These are phyloP conservation scores for Standfussiana lucernea DNA, from an alignment of 2,888 invertebrate species.

Conservation along the genomic window DNA sequence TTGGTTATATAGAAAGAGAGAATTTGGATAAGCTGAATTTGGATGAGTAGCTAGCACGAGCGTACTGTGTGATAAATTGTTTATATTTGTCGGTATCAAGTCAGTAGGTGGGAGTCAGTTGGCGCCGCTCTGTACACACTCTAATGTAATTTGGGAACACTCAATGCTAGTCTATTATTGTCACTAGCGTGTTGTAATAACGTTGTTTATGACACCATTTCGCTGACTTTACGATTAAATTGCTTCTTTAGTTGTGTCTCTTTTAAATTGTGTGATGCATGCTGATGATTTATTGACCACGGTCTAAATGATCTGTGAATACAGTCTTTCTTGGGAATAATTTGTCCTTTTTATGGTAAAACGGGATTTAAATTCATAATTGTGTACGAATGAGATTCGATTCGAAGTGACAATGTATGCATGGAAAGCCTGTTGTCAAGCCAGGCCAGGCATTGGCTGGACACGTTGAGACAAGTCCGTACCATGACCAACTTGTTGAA, in stretches of 20 bases:
- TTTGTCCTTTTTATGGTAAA: constrained; percentile 16
- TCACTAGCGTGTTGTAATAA: constrained; percentile 71
- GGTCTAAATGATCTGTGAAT: constrained; percentile 16
- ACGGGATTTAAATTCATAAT: constrained; percentile 7
- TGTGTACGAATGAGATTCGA: background rate
- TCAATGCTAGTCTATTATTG: constrained; percentile 80
- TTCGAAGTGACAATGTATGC: background rate
- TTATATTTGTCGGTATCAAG: constrained; percentile 55
- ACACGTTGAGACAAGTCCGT: constrained; percentile 55
- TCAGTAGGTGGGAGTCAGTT: constrained; percentile 66
- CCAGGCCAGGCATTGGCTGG: constrained; percentile 6
- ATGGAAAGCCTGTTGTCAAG: constrained; percentile 5
- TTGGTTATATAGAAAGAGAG: constrained; percentile 1
- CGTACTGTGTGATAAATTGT: constrained; percentile 51
- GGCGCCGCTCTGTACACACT: constrained; percentile 71
- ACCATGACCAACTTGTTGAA: constrained; percentile 40
- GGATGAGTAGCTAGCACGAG: constrained; percentile 13
- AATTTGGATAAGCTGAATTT: background rate
- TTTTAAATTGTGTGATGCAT: constrained; percentile 32
- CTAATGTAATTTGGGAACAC: constrained; percentile 76
- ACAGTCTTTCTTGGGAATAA: background rate
- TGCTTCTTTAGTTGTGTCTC: constrained; percentile 39
- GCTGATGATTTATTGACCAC: constrained; percentile 29
- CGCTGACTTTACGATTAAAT: constrained; percentile 69
- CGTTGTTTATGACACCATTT: constrained; percentile 73